Conservation (phyloP, 2,888 invertebrate species). For the Melolontha melolontha region DNA sequence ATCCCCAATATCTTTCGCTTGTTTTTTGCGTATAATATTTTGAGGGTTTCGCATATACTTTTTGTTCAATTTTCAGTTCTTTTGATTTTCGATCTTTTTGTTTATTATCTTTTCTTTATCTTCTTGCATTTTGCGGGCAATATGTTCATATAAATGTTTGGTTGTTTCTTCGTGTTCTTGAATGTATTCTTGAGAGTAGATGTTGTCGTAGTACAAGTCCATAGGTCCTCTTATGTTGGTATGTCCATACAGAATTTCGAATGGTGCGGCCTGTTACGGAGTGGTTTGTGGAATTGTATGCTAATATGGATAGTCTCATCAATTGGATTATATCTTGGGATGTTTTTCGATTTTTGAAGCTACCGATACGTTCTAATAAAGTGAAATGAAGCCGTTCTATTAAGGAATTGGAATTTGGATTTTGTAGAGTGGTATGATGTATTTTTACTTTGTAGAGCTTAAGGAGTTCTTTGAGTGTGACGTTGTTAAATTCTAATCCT, state of each 20-base stretch:
- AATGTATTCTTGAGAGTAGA: slow-evolving; percentile 8
- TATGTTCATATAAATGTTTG: not conserved
- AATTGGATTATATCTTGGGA: slow-evolving; percentile 7
- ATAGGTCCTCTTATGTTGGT: slow-evolving; percentile 12
- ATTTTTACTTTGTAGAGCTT: slow-evolving; percentile 47
- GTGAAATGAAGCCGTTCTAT: slow-evolving; percentile 49
- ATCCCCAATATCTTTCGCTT: slow-evolving; percentile 3
- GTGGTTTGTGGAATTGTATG: slow-evolving; percentile 21
- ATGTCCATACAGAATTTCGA: slow-evolving; percentile 26
- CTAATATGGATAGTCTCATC: slow-evolving; percentile 20
- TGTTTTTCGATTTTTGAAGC: slow-evolving; percentile 34
- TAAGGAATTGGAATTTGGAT: slow-evolving; percentile 46
- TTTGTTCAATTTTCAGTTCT: slow-evolving; percentile 13
- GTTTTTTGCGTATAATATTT: slow-evolving; percentile 15
- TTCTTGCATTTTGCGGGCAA: slow-evolving; percentile 12
- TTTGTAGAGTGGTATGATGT: slow-evolving; percentile 46
- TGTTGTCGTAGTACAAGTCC: not conserved
- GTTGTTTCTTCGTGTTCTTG: slow-evolving; percentile 1
- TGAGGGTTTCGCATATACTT: slow-evolving; percentile 9
- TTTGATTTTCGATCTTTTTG: not conserved
- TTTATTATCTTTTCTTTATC: slow-evolving; percentile 6
- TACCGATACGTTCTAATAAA: slow-evolving; percentile 44
- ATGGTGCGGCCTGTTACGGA: slow-evolving; percentile 18
- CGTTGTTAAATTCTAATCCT: slow-evolving; percentile 47
- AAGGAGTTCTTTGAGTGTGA: slow-evolving; percentile 42